A percentile compares a stretch with the other conserved stretches of the same genome.
Evolutionary conservation across 2,797 vertebrate species (phyloP).

Genomic region (Sebastolobus altivelis): DNA sequence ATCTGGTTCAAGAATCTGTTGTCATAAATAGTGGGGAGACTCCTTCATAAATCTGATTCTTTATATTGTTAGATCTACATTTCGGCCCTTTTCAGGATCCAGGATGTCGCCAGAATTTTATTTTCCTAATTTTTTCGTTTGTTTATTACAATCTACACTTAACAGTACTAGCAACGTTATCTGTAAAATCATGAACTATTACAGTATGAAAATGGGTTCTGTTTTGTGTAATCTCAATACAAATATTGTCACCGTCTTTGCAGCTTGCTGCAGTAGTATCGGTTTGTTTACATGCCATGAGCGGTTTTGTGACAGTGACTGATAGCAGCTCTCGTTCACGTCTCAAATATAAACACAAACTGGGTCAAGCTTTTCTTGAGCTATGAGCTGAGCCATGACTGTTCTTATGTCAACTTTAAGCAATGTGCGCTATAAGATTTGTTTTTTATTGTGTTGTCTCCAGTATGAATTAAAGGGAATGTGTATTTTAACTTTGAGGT

Average conservation of each 20-base stretch:
- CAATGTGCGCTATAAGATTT: neutral
- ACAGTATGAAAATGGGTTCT: neutral
- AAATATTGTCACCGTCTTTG: neutral
- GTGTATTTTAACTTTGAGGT: neutral
- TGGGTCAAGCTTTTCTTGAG: conserved; percentile 17
- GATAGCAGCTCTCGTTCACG: conserved; percentile 1
- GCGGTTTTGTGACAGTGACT: conserved; percentile 8
- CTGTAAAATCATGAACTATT: neutral
- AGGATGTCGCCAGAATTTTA: neutral
- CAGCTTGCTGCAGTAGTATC: neutral
- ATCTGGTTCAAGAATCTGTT: neutral
- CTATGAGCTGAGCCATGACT: neutral
- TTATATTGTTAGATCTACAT: neutral
- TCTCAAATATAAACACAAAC: conserved; percentile 28
- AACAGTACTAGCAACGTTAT: neutral
- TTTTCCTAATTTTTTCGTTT: neutral
- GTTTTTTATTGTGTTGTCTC: neutral
- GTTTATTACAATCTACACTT: neutral
- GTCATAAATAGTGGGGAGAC: neutral
- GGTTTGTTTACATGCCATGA: conserved; percentile 9
- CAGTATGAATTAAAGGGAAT: neutral
- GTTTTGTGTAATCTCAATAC: neutral
- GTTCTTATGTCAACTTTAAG: neutral
- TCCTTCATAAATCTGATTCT: neutral
- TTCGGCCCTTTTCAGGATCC: neutral